Percentiles rank a stretch among this genome's conserved stretches.
Conservation (phyloP, 2,888 invertebrate species). For the Hartigia nigra region DNA sequence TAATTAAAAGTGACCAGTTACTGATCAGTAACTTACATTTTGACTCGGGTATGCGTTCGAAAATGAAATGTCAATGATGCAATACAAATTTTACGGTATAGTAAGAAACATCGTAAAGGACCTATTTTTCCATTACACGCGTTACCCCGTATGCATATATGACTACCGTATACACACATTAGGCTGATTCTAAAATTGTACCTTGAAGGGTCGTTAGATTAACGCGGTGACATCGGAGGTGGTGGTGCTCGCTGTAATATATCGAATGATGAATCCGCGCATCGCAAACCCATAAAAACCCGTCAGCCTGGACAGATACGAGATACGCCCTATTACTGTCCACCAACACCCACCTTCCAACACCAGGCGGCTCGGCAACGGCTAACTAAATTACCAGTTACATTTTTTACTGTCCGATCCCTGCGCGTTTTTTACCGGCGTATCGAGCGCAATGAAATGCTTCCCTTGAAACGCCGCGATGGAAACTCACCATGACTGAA, state of each 20-base stretch:
- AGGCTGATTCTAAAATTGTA: constrained; percentile 40
- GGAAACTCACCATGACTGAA: constrained; percentile 20
- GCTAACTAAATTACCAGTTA: constrained; percentile 66
- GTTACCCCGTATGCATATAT: not conserved
- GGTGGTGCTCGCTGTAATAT: constrained; percentile 49
- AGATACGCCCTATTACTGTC: constrained; percentile 65
- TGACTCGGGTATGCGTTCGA: too few species aligned
- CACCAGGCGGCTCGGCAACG: constrained; percentile 51
- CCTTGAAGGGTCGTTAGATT: constrained; percentile 53
- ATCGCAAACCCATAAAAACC: constrained; percentile 64
- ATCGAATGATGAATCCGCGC: constrained; percentile 64
- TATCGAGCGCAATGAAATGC: constrained; percentile 63
- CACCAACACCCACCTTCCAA: constrained; percentile 48
- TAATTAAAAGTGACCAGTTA: too few species aligned
- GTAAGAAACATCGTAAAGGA: not conserved
- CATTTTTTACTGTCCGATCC: constrained; percentile 64
- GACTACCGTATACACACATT: not conserved
- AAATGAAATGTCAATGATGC: too few species aligned
- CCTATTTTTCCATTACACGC: not conserved
- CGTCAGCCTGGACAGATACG: constrained; percentile 63
- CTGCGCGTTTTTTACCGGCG: constrained; percentile 56
- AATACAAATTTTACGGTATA: not conserved
- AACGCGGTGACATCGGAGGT: constrained; percentile 54
- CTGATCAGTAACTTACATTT: too few species aligned
- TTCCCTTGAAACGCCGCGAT: constrained; percentile 35